A percentile compares a stretch with the other conserved stretches of the same genome.
These are phyloP conservation scores for Nerophis ophidion DNA, from an alignment of 2,113 vertebrate genomes.

Conservation along the genomic window DNA sequence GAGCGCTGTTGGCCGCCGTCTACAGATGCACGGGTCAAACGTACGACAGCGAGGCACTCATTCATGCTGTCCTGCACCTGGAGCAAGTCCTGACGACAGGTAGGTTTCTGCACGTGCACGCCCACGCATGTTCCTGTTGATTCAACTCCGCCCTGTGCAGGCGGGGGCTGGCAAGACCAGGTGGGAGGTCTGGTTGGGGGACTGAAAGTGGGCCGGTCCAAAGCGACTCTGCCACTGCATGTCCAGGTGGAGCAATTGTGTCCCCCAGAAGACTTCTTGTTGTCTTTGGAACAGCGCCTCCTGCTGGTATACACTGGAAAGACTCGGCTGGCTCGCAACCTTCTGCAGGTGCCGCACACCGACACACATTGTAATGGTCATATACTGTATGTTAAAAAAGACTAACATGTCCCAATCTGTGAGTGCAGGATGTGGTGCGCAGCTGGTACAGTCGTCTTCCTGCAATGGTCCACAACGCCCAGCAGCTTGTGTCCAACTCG, in stretches of 20 bases:
- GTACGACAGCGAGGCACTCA: slow-evolving; percentile 75
- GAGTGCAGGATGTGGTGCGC: slow-evolving; percentile 83
- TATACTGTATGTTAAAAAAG: too few relatives aligned
- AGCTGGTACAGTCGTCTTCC: slow-evolving; percentile 90
- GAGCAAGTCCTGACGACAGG: slow-evolving; percentile 95
- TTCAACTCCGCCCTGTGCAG: slow-evolving; percentile 49
- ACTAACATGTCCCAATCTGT: background rate
- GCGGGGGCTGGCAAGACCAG: slow-evolving; percentile 97
- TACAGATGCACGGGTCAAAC: slow-evolving; percentile 76
- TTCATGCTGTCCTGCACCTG: slow-evolving; percentile 86
- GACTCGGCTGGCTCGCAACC: slow-evolving; percentile 89
- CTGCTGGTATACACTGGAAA: slow-evolving; percentile 94
- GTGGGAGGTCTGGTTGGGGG: slow-evolving; percentile 88
- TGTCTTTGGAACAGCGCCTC: slow-evolving; percentile 78
- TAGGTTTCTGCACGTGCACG: slow-evolving; percentile 21
- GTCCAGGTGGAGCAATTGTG: slow-evolving; percentile 81
- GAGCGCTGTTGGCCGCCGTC: slow-evolving; percentile 79
- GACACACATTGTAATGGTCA: background rate
- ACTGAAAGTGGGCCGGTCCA: slow-evolving; percentile 84
- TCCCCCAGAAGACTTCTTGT: slow-evolving; percentile 68
- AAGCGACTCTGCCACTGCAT: slow-evolving; percentile 76
- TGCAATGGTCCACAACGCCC: slow-evolving; percentile 70
- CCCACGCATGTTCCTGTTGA: background rate
- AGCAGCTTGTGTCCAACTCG: slow-evolving; percentile 76
- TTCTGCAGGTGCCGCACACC: slow-evolving; percentile 80